Percentiles rank a stretch among this genome's conserved stretches.
Conservation (phyloP, 2,888 invertebrate species). For the Pammene aurita region DNA sequence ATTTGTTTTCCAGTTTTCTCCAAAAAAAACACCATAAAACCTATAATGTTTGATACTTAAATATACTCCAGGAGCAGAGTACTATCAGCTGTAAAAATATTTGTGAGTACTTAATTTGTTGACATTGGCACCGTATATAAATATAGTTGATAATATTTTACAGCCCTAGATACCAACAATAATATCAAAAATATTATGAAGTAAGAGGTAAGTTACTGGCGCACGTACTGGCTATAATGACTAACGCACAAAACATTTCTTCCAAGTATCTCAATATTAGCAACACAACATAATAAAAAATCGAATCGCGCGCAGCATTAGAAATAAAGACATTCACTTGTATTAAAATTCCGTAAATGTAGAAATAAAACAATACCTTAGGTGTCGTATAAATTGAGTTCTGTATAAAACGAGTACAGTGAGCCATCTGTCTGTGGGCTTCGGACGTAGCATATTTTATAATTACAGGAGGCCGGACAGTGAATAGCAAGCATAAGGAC, state of each 20-base stretch:
- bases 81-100: no score
- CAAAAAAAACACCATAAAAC: no score
- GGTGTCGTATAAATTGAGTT: constrained; percentile 71
- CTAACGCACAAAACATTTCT: constrained; percentile 74
- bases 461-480: constrained; percentile 69
- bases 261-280: constrained; percentile 75
- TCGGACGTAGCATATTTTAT: constrained; percentile 70
- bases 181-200: no score
- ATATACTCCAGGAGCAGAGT: no score
- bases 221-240: constrained; percentile 58
- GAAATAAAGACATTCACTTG: constrained; percentile 60
- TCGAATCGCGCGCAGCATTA: constrained; percentile 64
- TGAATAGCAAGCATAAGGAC: constrained; percentile 65
- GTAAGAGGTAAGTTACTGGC: no score
- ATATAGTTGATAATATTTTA: no score
- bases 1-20: no score
- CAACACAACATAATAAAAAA: constrained; percentile 71
- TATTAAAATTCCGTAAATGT: constrained; percentile 70
- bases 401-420: constrained; percentile 62
- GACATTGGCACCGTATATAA: no score
- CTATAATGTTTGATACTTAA: no score
- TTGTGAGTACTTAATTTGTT: no score
- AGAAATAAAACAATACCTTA: constrained; percentile 69
- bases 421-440: constrained; percentile 70
- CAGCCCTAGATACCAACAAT: no score